These are phyloP conservation scores for Montipora sp. DNA, from an alignment of 64 coral and sea anemone species.

Conservation along the genomic window DNA sequence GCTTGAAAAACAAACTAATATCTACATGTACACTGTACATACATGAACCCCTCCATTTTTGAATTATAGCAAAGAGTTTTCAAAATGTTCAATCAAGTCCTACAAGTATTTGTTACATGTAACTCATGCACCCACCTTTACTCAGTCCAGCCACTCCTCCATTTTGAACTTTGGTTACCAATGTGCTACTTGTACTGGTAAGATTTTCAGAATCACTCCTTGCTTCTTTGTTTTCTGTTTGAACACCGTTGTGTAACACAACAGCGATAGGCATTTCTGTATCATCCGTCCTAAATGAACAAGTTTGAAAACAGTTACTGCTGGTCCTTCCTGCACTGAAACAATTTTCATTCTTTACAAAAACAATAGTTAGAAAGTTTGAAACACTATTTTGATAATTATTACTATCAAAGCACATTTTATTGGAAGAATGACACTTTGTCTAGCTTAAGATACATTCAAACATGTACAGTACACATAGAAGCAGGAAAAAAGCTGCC, in stretches of 20 bases:
- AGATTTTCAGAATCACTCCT: constrained; percentile 30
- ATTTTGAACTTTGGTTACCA: constrained; percentile 82
- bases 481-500: too few species aligned
- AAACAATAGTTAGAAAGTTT: too few species aligned
- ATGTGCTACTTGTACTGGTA: constrained; percentile 44
- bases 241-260: constrained; percentile 71
- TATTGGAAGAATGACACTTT: too few species aligned
- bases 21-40: too few species aligned
- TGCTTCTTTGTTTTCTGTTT: constrained; percentile 41
- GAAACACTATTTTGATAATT: too few species aligned
- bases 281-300: neutral
- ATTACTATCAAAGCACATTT: too few species aligned
- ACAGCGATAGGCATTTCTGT: constrained; percentile 14
- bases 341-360: too few species aligned
- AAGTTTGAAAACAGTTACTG: neutral
- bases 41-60: too few species aligned
- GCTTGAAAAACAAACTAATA: too few species aligned
- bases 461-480: too few species aligned
- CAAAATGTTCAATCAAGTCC: neutral
- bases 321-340: too few species aligned
- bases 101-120: neutral
- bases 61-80: neutral
- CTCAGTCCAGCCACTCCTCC: constrained; percentile 68
- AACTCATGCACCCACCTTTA: constrained; percentile 62
- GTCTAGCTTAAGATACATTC: too few species aligned